Percentiles rank a stretch among this genome's conserved stretches.
These are phyloP conservation scores for Mobula birostris DNA, from an alignment of 2,113 vertebrate genomes.

Conservation along the genomic window DNA sequence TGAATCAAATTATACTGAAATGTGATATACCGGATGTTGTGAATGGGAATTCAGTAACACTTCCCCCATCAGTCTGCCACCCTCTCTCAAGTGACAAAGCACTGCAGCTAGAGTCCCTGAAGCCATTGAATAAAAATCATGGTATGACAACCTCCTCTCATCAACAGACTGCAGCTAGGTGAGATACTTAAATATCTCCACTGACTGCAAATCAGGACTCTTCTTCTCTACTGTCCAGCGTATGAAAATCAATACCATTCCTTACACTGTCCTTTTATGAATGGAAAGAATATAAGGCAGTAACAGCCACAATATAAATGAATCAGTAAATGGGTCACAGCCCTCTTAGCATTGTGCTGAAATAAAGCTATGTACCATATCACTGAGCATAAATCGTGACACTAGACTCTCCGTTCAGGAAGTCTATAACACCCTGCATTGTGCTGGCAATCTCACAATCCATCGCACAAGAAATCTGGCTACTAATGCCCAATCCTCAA, in stretches of 20 bases:
- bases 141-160: not conserved
- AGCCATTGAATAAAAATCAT: not conserved
- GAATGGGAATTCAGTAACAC: not conserved
- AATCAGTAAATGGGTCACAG: not conserved
- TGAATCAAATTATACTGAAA: not conserved
- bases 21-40: not conserved
- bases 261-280: too few species aligned
- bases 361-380: not conserved
- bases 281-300: not conserved
- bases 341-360: not conserved
- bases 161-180: not conserved
- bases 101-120: not conserved
- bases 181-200: not conserved
- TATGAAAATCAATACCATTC: not conserved
- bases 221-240: not conserved
- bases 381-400: not conserved
- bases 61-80: not conserved
- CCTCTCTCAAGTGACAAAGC: not conserved
- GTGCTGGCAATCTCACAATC: not conserved
- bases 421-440: not conserved
- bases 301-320: not conserved
- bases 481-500: not conserved
- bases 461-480: not conserved
- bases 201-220: not conserved
- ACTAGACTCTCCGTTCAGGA: not conserved